A percentile compares a stretch with the other conserved stretches of the same genome.
Conservation (phyloP, 2,113 vertebrate species). For the rabbit (Oryctolagus cuniculus) region mOryCun1.1 NC_091436.1:6949501-6950000, state of each 20-base stretch:
- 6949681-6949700: background rate
- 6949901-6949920: background rate
- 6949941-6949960: background rate
- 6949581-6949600: background rate
- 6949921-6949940: too few relatives aligned
- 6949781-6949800: background rate
- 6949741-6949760: background rate
- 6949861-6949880: background rate
- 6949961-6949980: background rate
- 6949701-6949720: background rate
- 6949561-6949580: background rate
- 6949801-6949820: background rate
- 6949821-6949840: accelerated
- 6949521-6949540: background rate
- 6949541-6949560: constrained; percentile 26
- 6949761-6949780: background rate
- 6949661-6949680: background rate
- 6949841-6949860: too few relatives aligned
- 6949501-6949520: background rate
- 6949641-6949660: background rate
- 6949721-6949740: background rate
- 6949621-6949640: background rate
- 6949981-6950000: background rate
- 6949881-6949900: accelerated
- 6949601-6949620: background rate